Base-by-base conservation (phyloP, 2,113 vertebrate genomes). In the Protomyctophum bolini region DNA sequence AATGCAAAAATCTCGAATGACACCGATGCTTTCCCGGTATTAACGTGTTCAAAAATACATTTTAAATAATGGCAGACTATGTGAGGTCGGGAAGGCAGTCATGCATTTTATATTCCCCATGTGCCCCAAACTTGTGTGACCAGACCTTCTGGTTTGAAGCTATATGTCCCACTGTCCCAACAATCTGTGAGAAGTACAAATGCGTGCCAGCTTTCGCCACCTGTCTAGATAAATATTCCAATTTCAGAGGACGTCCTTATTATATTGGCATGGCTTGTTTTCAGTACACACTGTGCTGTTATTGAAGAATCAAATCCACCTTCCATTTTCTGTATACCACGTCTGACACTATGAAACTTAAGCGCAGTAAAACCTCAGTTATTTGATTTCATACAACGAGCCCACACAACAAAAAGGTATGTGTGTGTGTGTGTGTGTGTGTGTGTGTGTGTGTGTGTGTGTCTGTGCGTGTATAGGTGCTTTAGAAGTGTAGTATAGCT, bases 391-490 rank as follows among this genome's bases (percentile, higher is more conserved):
- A 76, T 47, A 63, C 15, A 68, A 75, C 56, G 77, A 78, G 66
- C 7, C 29, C 64, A 59, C 52, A 66, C 69, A 73, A 64, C 66
- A 80, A 82, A 86, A 65, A 49, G 69, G 61, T 80, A 72, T 80
- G 83, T 80, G 88, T 81, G 80, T 72, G 58, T 68, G 59, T 59
- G 67, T 15, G 60, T 55, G 60, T 41, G 61, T 79, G 74, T 80
- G 83, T 80, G 88, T 81, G 80, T 71, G 58, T 68, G 60, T 54
- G 67, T 15, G 60, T 55, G 60, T 55, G 46, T 63, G 77, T 50
- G 71, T 1, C 28, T 75, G 72, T 80, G 46, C 64, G 77, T 71
- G 72, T 28, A 70, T 11, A 74, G 65, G 72, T 41, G 33, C 33
- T 41, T 41, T 41, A 41, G 33, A 3, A 41, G 33, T 41, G 33